Evolutionary conservation across 2,113 vertebrate genomes (phyloP).

Genomic region (Xenopus tropicalis): DNA sequence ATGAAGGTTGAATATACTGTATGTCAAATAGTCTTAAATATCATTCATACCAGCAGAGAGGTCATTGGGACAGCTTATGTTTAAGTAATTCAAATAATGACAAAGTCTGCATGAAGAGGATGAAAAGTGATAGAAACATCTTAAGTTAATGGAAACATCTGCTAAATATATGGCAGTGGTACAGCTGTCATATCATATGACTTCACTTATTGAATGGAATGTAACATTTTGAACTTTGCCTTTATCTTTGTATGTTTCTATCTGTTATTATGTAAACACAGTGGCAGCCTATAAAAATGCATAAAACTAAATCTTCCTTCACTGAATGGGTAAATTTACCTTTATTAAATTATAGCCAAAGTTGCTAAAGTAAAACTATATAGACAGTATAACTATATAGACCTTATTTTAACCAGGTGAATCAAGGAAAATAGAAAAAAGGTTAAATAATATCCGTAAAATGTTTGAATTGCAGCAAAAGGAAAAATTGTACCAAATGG

Average conservation of each 20-base stretch:
- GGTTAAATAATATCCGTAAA: too few relatives aligned
- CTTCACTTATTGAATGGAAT: conserved; percentile 8
- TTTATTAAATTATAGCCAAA: too few relatives aligned
- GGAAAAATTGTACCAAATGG: too few relatives aligned
- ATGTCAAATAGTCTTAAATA: conserved; percentile 9
- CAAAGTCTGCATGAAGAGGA: conserved; percentile 1
- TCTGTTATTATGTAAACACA: conserved; percentile 19
- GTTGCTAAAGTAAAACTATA: too few relatives aligned
- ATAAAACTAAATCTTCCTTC: background rate
- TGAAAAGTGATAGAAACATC: conserved; percentile 19
- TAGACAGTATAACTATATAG: too few relatives aligned
- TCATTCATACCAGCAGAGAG: conserved; percentile 26
- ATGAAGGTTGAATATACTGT: conserved; percentile 6
- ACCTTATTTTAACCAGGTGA: too few relatives aligned
- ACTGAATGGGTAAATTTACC: too few relatives aligned
- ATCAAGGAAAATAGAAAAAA: too few relatives aligned
- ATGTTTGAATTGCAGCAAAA: too few relatives aligned
- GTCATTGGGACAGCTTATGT: conserved; percentile 11
- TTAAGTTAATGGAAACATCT: conserved; percentile 30
- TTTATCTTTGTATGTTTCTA: conserved; percentile 4
- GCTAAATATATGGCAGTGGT: conserved; percentile 1
- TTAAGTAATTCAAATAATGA: conserved; percentile 22
- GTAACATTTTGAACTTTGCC: conserved; percentile 9
- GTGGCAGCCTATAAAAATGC: background rate
- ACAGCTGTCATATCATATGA: conserved; percentile 26